Base-by-base conservation (phyloP, 2,797 vertebrate species). In the Natrix natrix region DNA sequence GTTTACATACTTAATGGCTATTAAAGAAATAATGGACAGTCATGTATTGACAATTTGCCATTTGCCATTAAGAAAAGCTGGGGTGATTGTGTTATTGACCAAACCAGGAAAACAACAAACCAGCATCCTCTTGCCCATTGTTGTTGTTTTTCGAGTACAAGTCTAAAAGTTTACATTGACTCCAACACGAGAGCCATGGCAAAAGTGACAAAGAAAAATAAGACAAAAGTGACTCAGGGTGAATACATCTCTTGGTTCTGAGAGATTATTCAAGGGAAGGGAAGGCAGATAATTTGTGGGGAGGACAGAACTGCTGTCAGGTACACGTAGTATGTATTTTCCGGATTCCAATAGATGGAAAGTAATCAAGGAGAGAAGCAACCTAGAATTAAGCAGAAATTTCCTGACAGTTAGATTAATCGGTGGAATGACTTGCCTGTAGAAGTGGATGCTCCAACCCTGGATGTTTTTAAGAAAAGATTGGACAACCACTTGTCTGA, bases 11-110 rank as follows among this genome's bases (percentile, higher is more conserved):
- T 83, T 83, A 83, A 83, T 48, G 43, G 37, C 43, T 24, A 83
- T 83, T 48, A 83, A 83, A 48, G 74, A 83, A 83, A 37, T 57
- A 57, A 59, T 22, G 90, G 74, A 83, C 0, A 0, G 74, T 66
- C 86, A 54, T 0, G 0, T 59, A 32, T 60, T 28, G 55, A 0
- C 12, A 48, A 1, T 22, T 55, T 1, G 0, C 1, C n/a, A 66
- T 78, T 37, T 78, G 74, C 74, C 74, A 83, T 48, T 83, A 83
- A 83, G 20, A 83, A 83, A 83, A 83, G 37, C 20, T 83, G 74
- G 43, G 74, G 12, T 48, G 37, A 48, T 24, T 48, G 43, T 83
- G 8, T 83, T 24, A 83, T 83, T 83, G 37, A 83, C 20, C 8
- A 74, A 74, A 8, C 6, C 69, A 74, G 7, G 17, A 83, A 83